Conservation (phyloP, 2,113 vertebrate genomes). For the Fulmarus glacialis region DNA sequence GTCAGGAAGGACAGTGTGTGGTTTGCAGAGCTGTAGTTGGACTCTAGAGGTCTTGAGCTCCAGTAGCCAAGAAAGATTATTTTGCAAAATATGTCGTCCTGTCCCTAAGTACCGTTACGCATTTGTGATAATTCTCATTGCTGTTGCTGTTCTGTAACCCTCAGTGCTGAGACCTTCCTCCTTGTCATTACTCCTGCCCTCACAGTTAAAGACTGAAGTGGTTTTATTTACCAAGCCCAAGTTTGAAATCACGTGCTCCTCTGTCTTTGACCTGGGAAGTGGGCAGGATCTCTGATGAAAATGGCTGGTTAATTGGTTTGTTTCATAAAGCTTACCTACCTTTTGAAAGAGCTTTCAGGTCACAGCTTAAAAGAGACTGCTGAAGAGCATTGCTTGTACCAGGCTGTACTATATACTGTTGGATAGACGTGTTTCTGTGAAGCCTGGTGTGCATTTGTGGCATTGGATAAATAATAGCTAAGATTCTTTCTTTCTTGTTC, state of each 20-base stretch:
- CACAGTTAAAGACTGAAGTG: neutral
- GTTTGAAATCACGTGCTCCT: neutral
- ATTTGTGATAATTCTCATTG: neutral
- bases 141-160: neutral
- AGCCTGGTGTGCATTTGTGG: neutral
- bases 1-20: neutral
- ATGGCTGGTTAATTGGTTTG: neutral
- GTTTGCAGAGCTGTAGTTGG: neutral
- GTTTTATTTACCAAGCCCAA: neutral
- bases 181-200: accelerated
- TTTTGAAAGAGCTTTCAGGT: neutral
- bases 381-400: neutral
- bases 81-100: neutral
- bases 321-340: neutral
- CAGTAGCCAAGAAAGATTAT: neutral
- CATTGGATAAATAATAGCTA: neutral
- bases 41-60: neutral
- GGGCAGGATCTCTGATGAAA: neutral
- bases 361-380: neutral
- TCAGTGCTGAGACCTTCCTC: neutral
- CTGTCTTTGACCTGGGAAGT: neutral
- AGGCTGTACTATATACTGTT: neutral
- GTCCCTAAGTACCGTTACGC: accelerated
- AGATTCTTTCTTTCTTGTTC: neutral
- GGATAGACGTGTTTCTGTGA: neutral